phyloP scores from a whole-genome alignment of 2,113 vertebrate species.

The Puma concolor region DNA sequence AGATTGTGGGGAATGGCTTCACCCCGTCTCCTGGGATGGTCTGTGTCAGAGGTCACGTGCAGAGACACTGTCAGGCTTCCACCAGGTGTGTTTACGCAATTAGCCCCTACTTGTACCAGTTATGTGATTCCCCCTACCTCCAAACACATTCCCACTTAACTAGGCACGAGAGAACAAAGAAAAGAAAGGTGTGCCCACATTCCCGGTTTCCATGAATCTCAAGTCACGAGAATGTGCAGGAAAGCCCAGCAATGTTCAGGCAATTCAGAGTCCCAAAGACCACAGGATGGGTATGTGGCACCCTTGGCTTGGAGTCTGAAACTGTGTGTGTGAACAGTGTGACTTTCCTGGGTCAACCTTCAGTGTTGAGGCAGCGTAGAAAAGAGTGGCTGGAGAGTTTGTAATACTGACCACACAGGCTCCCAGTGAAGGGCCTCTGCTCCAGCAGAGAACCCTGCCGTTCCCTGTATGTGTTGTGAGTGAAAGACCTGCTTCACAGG shows the following conservation, averaged over 20 bases:
- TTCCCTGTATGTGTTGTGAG: slow-evolving; percentile 82
- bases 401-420: slow-evolving; percentile 87
- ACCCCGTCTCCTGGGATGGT: slow-evolving; percentile 82
- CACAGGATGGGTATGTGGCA: slow-evolving; percentile 85
- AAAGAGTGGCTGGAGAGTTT: slow-evolving; percentile 88
- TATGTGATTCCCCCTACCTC: slow-evolving; percentile 79
- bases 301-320: slow-evolving; percentile 83
- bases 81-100: slow-evolving; percentile 71
- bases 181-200: slow-evolving; percentile 79
- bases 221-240: slow-evolving; percentile 82
- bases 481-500: slow-evolving; percentile 85
- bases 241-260: slow-evolving; percentile 81
- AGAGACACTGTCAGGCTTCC: slow-evolving; percentile 75
- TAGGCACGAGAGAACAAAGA: slow-evolving; percentile 85
- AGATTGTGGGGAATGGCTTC: slow-evolving; percentile 81
- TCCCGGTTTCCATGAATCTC: slow-evolving; percentile 83
- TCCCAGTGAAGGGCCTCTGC: slow-evolving; percentile 83
- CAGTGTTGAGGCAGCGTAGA: slow-evolving; percentile 87
- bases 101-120: slow-evolving; percentile 74
- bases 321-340: slow-evolving; percentile 83
- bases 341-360: slow-evolving; percentile 84
- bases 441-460: slow-evolving; percentile 81
- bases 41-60: slow-evolving; percentile 71
- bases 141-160: slow-evolving; percentile 81
- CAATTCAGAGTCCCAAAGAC: slow-evolving; percentile 85